Base-by-base conservation (phyloP, 2,113 vertebrate genomes). In the Puffinus mauretanicus region DNA sequence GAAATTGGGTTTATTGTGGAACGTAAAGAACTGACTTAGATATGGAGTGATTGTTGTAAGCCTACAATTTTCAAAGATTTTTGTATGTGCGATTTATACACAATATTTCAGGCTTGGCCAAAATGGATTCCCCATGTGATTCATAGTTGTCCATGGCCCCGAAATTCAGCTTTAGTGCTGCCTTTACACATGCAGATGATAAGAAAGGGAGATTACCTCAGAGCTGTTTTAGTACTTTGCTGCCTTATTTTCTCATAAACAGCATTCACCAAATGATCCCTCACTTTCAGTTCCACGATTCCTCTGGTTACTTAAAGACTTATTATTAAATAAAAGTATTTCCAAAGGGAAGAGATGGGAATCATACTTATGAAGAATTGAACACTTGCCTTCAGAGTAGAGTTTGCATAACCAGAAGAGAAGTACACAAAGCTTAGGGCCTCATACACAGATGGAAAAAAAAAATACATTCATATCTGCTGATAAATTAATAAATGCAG, bases 351-450 rank as follows among this genome's bases (percentile, higher is more conserved):
- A 60, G 7, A 64, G 7, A 2, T 57, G 11, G 9, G 32, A 77
- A 72, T 58, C 10, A 42, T 24, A 21, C 1, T 32, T 21, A 25
- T 4, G 27, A 76, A 58, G 38, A 84, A 55, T 2, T 27, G 7
- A 94, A 61, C 15, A 29, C 3, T 44, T 46, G 2, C 26, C 25
- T 84, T 90, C 26, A 73, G 20, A 58, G 16, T 24, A 49, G 30
- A 55, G 7, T 38, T 65, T 69, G 6, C 8, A 42, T 42, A 85
- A 81, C 6, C 8, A 82, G 19, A 49, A 67, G 8, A 64, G 47
- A 84, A 81, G 11, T 4, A 52, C 19, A 34, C 0, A 2, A 16
- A 52, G 9, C 11, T 3, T 49, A 13, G 8, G 7, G 2, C 19
- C 21, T 58, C 62, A 32, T 52, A 52, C 20, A 58, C 1, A 36